phyloP scores from a whole-genome alignment of 2,113 vertebrate genomes.

The Uria aalge region DNA sequence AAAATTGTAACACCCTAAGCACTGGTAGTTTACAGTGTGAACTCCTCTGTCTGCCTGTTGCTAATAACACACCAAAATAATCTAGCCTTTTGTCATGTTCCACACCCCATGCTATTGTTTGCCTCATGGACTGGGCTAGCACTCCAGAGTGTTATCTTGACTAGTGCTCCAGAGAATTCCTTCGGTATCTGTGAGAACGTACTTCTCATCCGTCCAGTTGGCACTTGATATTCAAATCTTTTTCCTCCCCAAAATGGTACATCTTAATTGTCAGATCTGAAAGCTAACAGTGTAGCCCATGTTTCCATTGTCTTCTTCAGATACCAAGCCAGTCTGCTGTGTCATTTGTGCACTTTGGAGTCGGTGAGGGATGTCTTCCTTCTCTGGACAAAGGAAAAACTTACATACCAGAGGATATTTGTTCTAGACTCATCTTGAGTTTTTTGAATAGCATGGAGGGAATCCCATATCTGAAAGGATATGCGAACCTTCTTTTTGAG shows the following conservation, averaged over 20 bases:
- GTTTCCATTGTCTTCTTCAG: background rate
- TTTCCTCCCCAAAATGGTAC: background rate
- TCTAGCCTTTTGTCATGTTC: background rate
- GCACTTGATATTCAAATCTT: background rate
- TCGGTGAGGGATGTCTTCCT: background rate
- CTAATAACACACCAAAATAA: background rate
- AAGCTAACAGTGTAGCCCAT: background rate
- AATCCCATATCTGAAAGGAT: background rate
- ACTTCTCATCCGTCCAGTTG: background rate
- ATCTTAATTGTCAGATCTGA: background rate
- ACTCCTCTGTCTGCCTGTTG: background rate
- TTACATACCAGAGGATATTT: background rate
- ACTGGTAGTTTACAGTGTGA: background rate
- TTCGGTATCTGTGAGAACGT: background rate
- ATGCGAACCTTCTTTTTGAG: background rate
- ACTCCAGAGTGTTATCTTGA: background rate
- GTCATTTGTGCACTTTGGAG: background rate
- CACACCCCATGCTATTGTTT: background rate
- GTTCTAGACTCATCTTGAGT: background rate
- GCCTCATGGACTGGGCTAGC: background rate
- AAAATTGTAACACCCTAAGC: fast-evolving
- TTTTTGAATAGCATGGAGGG: background rate
- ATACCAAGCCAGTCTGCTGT: background rate
- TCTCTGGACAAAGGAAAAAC: background rate
- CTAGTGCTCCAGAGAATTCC: background rate